Conservation (phyloP, 1,140 invertebrate species). For the Pogonomyrmex californicus region DNA sequence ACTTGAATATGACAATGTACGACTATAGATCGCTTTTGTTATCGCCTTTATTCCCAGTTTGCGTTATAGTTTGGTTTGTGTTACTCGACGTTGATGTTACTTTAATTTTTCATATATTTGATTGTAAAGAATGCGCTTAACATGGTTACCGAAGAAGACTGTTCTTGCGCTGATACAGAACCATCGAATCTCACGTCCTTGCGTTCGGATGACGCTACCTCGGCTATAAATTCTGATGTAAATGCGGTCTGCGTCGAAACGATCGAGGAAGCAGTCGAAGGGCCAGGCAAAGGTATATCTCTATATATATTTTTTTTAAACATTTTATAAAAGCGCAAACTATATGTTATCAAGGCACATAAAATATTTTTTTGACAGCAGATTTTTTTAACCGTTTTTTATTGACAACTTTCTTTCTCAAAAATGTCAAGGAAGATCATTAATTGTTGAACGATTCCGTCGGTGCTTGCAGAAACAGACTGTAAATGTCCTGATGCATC, state of each 20-base stretch:
- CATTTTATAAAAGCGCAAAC: not conserved
- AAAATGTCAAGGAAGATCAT: not conserved
- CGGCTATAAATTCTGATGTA: constrained; percentile 15
- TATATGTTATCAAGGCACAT: not conserved
- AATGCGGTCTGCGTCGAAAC: not conserved
- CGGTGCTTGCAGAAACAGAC: constrained; percentile 32
- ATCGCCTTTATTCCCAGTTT: constrained; percentile 66
- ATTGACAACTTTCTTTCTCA: not conserved
- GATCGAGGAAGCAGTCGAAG: not conserved
- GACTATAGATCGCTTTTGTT: constrained; percentile 20
- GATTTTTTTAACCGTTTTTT: not conserved
- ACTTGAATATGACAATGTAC: constrained; percentile 37
- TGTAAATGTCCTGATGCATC: constrained; percentile 49
- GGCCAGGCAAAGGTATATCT: constrained; percentile 26
- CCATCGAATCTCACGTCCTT: constrained; percentile 76
- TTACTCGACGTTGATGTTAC: constrained; percentile 56
- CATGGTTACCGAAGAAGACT: constrained; percentile 75
- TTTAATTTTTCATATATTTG: constrained; percentile 68
- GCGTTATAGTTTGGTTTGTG: constrained; percentile 65
- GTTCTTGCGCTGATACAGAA: constrained; percentile 75
- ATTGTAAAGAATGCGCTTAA: constrained; percentile 56
- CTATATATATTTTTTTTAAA: not conserved
- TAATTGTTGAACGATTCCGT: not conserved
- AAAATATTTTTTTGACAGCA: not conserved
- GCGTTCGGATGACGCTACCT: constrained; percentile 60